A percentile compares a stretch with the other conserved stretches of the same genome.
These are phyloP conservation scores for Daktulosphaira vitifoliae DNA, from an alignment of 1,140 invertebrate species.

Conservation along the genomic window DNA sequence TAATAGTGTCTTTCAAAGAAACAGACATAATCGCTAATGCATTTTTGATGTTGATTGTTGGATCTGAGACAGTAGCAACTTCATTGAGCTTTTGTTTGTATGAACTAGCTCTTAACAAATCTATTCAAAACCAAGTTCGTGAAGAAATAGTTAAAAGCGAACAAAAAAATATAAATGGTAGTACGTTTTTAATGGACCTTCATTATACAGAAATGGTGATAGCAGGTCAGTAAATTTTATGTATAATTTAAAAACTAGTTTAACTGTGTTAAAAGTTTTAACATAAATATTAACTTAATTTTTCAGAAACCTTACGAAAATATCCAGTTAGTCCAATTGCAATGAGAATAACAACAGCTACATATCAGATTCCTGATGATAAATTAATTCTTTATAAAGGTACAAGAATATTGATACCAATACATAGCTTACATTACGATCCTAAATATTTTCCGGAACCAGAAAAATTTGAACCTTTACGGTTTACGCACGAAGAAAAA, in stretches of 20 bases:
- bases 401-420: slow-evolving; percentile 43
- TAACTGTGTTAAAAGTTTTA: slow-evolving; percentile 41
- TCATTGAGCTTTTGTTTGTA: slow-evolving; percentile 35
- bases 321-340: slow-evolving; percentile 46
- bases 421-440: slow-evolving; percentile 51
- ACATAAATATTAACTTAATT: slow-evolving; percentile 41
- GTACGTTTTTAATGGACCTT: slow-evolving; percentile 46
- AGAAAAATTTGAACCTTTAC: slow-evolving; percentile 51
- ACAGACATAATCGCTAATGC: slow-evolving; percentile 34
- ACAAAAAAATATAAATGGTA: too few relatives aligned
- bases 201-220: slow-evolving; percentile 49
- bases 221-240: slow-evolving; percentile 10
- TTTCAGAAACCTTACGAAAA: slow-evolving; percentile 34
- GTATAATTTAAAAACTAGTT: background rate
- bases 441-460: slow-evolving; percentile 50
- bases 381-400: slow-evolving; percentile 44
- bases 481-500: slow-evolving; percentile 43
- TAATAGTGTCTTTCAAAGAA: slow-evolving; percentile 22
- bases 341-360: slow-evolving; percentile 43
- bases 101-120: slow-evolving; percentile 35
- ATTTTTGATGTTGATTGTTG: slow-evolving; percentile 36
- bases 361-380: slow-evolving; percentile 47
- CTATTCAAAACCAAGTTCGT: slow-evolving; percentile 35
- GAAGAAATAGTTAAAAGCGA: slow-evolving; percentile 39
- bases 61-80: slow-evolving; percentile 35